phyloP scores from a whole-genome alignment of 2,888 invertebrate genomes.

The Linnaemya vulpina region DNA sequence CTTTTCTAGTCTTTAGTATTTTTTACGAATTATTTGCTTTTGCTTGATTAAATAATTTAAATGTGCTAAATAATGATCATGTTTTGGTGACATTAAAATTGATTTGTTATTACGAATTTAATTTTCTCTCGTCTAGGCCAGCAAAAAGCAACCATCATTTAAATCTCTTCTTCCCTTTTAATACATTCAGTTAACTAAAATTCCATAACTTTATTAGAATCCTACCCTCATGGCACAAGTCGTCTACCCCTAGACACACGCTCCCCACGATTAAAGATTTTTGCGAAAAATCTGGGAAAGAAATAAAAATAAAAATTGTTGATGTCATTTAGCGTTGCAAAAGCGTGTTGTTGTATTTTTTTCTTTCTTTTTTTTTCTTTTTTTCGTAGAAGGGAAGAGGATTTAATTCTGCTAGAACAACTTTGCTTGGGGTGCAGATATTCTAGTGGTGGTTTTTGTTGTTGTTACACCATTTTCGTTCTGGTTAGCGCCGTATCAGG shows the following conservation, averaged over 20 bases:
- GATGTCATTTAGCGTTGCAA: conserved; percentile 62
- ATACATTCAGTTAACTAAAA: background rate
- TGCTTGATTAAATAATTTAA: conserved; percentile 39
- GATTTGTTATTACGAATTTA: conserved; percentile 63
- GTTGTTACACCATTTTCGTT: background rate
- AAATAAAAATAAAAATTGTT: conserved; percentile 59
- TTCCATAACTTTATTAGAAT: conserved; percentile 40
- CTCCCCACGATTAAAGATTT: background rate
- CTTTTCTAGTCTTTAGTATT: background rate
- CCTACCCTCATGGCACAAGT: conserved; percentile 13
- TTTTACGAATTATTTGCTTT: conserved; percentile 11
- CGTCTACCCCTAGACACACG: background rate
- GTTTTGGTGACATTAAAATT: conserved; percentile 69
- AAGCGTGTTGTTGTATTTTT: background rate
- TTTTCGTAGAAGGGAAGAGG: background rate
- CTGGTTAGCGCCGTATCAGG: background rate
- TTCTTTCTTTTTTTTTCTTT: too few relatives aligned
- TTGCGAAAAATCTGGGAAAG: background rate
- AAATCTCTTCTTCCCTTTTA: background rate
- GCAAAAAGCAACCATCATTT: conserved; percentile 31
- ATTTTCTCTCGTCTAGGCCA: conserved; percentile 36
- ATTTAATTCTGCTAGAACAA: background rate
- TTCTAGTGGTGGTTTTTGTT: conserved; percentile 11
- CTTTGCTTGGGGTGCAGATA: background rate
- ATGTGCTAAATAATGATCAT: conserved; percentile 62